Evolutionary conservation across 92 coral and sea anemone species (phyloP), one percentile per base, ranked within the genome.

Genomic region (Metridium senile): DNA sequence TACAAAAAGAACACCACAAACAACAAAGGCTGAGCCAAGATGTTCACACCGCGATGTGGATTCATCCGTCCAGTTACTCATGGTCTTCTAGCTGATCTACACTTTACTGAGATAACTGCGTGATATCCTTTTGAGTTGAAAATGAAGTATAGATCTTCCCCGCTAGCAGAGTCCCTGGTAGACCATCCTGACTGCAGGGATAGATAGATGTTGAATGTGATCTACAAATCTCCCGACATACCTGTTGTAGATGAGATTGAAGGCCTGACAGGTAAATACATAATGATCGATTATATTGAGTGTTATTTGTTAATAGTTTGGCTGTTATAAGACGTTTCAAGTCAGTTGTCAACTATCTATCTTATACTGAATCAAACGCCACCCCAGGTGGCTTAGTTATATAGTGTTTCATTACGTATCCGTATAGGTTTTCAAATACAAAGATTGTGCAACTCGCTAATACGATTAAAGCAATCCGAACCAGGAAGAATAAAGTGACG

Each of bases 21-120:
- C 75, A 29, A 70, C 68, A 70, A 84, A 84, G 21, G 70, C 21
- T 52, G 58, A 53, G 19, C 66, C 88, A 62, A 84, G 46, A 9
- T 62, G 34, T 52, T 75, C 66, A 34, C 88, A 84, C 26, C 79
- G 43, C 2, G 83, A 13, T 7, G 18, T 34, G 16, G 1, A 26
- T 9, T 75, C 20, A 19, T 25, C 13, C 0, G 88, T 77, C 22
- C 11, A 52, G 75, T 84, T 71, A 32, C 26, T 56, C 80, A 75
- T 75, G 6, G 2, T 63, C 22, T 17, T n/a, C n/a, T n/a, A n/a
- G n/a, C n/a, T n/a, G n/a, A n/a, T n/a, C 8, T 54, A 54, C 61
- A 54, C 49, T 13, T 39, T n/a, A n/a, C n/a, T n/a, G n/a, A n/a
- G n/a, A n/a, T n/a, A n/a, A n/a, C n/a, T n/a, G n/a, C n/a, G n/a